Evolutionary conservation across 1,140 invertebrate genomes (phyloP).

Genomic region (Phymorhynchus buccinoides): DNA sequence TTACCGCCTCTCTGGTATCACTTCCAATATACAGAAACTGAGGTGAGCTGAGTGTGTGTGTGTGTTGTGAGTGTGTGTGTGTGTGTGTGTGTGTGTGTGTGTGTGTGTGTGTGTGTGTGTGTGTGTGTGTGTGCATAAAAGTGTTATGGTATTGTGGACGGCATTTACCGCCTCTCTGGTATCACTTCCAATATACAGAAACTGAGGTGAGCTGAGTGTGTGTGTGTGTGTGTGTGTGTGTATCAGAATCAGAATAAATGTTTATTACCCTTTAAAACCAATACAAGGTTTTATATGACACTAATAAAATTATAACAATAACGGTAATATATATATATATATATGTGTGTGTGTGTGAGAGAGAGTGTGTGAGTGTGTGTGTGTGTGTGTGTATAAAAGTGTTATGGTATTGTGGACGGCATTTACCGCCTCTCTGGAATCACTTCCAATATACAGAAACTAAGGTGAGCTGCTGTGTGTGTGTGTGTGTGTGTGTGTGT

Average conservation of each 20-base stretch:
- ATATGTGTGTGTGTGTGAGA: not conserved
- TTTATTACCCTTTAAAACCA: too few species aligned
- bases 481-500: too few species aligned
- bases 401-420: conserved; percentile 94
- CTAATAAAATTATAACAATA: too few species aligned
- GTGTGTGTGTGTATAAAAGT: not conserved
- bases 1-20: conserved; percentile 95
- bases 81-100: too few species aligned
- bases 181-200: conserved; percentile 97
- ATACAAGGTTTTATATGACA: too few species aligned
- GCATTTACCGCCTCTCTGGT: conserved; percentile 82
- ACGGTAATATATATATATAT: conserved; percentile 73
- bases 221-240: not conserved
- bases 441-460: conserved; percentile 94
- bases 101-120: too few species aligned
- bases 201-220: conserved; percentile 79
- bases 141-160: too few species aligned
- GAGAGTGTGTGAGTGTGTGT: not conserved
- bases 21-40: conserved; percentile 95
- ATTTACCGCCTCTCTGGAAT: conserved; percentile 97
- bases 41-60: conserved; percentile 78
- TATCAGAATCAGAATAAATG: too few species aligned
- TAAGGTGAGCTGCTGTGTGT: conserved; percentile 80
- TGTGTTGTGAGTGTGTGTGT: too few species aligned
- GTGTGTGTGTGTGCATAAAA: too few species aligned